Percentiles rank a stretch among this genome's conserved stretches.
These are phyloP conservation scores for Manacus vitellinus DNA, from an alignment of 2,113 vertebrate species.

Conservation along the genomic window DNA sequence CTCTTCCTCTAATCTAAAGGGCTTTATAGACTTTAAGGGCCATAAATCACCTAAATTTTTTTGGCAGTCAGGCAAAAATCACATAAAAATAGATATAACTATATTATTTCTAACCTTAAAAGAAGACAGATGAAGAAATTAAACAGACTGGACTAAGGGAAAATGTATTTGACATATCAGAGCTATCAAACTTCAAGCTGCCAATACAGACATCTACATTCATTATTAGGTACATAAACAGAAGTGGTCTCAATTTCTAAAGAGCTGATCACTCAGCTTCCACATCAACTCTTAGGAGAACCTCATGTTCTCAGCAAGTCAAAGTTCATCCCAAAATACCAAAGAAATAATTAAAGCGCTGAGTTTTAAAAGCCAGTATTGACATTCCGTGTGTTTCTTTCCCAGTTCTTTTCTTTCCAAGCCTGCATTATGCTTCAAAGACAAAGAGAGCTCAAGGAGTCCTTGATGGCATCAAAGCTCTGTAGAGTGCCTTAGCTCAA, in stretches of 20 bases:
- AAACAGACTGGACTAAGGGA: background rate
- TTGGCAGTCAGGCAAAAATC: background rate
- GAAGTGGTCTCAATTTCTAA: background rate
- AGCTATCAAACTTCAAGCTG: background rate
- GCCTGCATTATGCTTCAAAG: background rate
- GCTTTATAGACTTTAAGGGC: conserved; percentile 1
- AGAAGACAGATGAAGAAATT: background rate
- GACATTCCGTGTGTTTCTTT: background rate
- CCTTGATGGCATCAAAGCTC: background rate
- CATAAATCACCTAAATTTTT: background rate
- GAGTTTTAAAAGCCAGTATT: background rate
- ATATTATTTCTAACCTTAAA: background rate
- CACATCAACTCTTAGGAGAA: background rate
- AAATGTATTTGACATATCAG: background rate
- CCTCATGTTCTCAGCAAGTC: background rate
- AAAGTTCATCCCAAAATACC: background rate
- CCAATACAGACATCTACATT: background rate
- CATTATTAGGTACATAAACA: background rate
- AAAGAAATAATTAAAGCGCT: background rate
- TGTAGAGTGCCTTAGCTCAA: background rate
- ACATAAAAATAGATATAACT: background rate
- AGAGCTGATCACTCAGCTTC: background rate
- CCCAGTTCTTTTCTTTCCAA: background rate
- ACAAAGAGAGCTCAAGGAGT: background rate
- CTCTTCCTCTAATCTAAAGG: conserved; percentile 14